Evolutionary conservation across 1,140 invertebrate genomes (phyloP).

Genomic region (Hyles euphorbiae): DNA sequence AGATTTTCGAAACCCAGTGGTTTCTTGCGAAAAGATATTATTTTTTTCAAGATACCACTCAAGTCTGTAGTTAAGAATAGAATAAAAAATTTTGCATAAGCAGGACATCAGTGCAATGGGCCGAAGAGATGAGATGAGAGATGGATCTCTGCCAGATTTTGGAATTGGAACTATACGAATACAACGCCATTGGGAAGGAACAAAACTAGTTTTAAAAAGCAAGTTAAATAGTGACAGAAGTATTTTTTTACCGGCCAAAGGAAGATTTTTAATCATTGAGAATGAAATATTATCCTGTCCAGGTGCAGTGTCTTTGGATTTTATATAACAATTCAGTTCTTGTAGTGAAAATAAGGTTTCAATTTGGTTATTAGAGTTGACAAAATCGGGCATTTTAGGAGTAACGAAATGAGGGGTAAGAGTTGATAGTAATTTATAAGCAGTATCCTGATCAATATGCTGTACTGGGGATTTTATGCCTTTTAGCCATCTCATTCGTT

Average conservation of each 20-base stretch:
- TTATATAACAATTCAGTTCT: not conserved
- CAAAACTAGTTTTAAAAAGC: not conserved
- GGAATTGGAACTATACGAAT: not conserved
- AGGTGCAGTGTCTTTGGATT: constrained; percentile 2
- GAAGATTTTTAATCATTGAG: constrained; percentile 5
- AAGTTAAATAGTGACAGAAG: too few species aligned
- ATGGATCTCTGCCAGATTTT: too few species aligned
- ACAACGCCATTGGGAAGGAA: not conserved
- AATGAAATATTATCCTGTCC: not conserved
- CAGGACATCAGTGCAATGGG: not conserved
- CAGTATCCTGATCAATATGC: too few species aligned
- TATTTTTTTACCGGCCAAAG: not conserved
- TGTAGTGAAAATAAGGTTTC: not conserved
- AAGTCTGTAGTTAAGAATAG: not conserved
- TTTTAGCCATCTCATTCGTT: too few species aligned
- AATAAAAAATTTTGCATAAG: not conserved
- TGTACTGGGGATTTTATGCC: too few species aligned
- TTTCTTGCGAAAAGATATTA: constrained; percentile 7
- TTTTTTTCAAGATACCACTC: constrained; percentile 15
- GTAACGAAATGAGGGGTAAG: too few species aligned
- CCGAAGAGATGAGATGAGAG: too few species aligned
- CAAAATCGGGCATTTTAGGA: too few species aligned
- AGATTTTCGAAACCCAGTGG: constrained; percentile 8
- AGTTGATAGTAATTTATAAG: too few species aligned
- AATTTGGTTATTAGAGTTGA: too few species aligned